Base-by-base conservation (phyloP, 92 coral and sea anemone genomes). In the Diadumene lineata region DNA sequence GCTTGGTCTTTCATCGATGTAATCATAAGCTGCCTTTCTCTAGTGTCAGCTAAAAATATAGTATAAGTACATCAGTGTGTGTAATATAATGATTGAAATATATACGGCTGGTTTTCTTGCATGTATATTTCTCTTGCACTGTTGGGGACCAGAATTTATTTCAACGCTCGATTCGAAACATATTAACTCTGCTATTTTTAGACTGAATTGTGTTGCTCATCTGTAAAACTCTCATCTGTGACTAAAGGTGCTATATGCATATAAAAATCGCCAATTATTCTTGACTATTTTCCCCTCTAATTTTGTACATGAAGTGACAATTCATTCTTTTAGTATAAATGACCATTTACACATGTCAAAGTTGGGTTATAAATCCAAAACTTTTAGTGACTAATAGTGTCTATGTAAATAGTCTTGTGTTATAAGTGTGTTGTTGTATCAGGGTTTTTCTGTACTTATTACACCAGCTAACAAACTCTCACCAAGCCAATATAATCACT, bases 151-250 rank as follows among this genome's bases (percentile, higher is more conserved):
- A 4, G 48, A 38, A 38, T 38, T 38, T 38, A 38, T 38, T 38
- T 38, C 13, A 6, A 4, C 48, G 48, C 48, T 38, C 13, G 48
- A 6, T 38, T 4, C 13, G 6, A 38, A 4, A 4, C 7, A 38
- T 4, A 13, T 6, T 22, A 9, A 3, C 22, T 58, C 26, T 58
- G 31, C 64, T 58, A 58, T 58, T 58, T 58, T 22, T 58, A 26
- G 64, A 58, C 48, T 26, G 64, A 58, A 58, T 58, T 58, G 64
- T 58, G 30, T 58, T 25, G 31, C 64, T 53, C 60, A 53, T 53
- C 60, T 16, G 10, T 38, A 38, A 38, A 38, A 38, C 48, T 4
- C 48, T 38, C 48, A 38, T 4, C 60, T 23, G 19, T 53, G 60
- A 53, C 24, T 9, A 53, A 15, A 53, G 60, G 60, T 53, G 60